Percentiles rank a stretch among this genome's conserved stretches.
These are phyloP conservation scores for Hirtodrosophila duncani DNA, from an alignment of 2,888 invertebrate genomes.

Conservation along the genomic window DNA sequence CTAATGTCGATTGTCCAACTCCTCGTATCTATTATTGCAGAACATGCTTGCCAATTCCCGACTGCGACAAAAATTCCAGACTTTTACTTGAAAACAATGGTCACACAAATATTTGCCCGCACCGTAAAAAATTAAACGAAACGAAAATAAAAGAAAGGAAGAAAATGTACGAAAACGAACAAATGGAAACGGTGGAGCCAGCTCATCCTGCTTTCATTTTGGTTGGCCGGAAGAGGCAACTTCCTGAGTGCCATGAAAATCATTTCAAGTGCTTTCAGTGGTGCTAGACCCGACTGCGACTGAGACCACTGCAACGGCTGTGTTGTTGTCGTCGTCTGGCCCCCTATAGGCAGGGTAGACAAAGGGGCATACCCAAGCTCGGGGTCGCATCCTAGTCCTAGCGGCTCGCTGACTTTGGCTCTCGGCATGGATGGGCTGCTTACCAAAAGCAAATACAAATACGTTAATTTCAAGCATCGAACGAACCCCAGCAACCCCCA, in stretches of 20 bases:
- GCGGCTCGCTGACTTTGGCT: slow-evolving; percentile 30
- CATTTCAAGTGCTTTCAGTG: slow-evolving; percentile 40
- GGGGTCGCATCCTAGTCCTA: slow-evolving; percentile 13
- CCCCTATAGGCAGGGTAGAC: background rate
- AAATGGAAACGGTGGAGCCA: slow-evolving; percentile 27
- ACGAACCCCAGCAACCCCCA: slow-evolving; percentile 42
- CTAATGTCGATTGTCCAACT: slow-evolving; percentile 44
- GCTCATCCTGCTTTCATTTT: slow-evolving; percentile 2
- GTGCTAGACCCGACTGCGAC: slow-evolving; percentile 25
- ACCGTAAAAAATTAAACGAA: slow-evolving; percentile 36
- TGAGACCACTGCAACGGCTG: too few relatives aligned
- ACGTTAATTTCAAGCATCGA: slow-evolving; percentile 51
- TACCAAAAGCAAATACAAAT: slow-evolving; percentile 53
- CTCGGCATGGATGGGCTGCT: slow-evolving; percentile 29
- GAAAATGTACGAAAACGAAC: slow-evolving; percentile 39
- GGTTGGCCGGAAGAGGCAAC: slow-evolving; percentile 51
- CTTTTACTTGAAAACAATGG: slow-evolving; percentile 35
- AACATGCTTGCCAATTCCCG: slow-evolving; percentile 37
- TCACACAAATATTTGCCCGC: slow-evolving; percentile 23
- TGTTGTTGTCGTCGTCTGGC: too few relatives aligned
- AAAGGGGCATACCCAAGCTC: slow-evolving; percentile 17
- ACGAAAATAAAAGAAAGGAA: slow-evolving; percentile 40
- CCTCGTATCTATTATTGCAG: slow-evolving; percentile 34
- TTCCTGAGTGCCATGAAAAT: slow-evolving; percentile 59
- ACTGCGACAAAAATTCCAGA: slow-evolving; percentile 50